Conservation (phyloP, 2,113 vertebrate species). For the Hippocampus barbouri region DNA sequence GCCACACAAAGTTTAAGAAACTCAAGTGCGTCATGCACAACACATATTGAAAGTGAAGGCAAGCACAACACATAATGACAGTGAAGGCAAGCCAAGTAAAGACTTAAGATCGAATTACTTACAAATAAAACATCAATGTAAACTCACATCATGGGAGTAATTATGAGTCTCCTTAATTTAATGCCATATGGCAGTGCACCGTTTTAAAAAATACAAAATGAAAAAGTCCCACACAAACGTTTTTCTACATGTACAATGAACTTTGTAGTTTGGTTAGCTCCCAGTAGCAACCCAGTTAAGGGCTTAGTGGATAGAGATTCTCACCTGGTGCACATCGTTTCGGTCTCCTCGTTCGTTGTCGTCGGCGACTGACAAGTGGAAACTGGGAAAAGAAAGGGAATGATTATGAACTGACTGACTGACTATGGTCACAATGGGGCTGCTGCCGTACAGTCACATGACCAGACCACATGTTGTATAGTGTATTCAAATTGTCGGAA, state of each 20-base stretch:
- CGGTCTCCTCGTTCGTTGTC: not conserved
- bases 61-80: not conserved
- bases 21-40: not conserved
- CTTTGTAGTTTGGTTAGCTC: too few species aligned
- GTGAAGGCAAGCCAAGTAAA: not conserved
- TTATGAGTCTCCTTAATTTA: not conserved
- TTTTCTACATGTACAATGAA: too few species aligned
- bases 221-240: not conserved
- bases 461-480: conserved; percentile 27
- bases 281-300: too few species aligned
- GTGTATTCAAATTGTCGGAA: not conserved
- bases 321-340: conserved; percentile 58
- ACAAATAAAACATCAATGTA: not conserved
- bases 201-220: not conserved
- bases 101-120: not conserved
- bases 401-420: not conserved
- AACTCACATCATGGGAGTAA: not conserved
- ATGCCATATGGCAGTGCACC: not conserved
- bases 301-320: not conserved
- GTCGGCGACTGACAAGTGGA: not conserved
- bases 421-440: not conserved
- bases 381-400: not conserved
- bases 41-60: not conserved
- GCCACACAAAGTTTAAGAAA: not conserved
- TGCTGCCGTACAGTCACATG: conserved; percentile 44